Evolutionary conservation across 1,140 invertebrate genomes (phyloP), one percentile per base, ranked within the genome.

Genomic region (Sycophila sp.): DNA sequence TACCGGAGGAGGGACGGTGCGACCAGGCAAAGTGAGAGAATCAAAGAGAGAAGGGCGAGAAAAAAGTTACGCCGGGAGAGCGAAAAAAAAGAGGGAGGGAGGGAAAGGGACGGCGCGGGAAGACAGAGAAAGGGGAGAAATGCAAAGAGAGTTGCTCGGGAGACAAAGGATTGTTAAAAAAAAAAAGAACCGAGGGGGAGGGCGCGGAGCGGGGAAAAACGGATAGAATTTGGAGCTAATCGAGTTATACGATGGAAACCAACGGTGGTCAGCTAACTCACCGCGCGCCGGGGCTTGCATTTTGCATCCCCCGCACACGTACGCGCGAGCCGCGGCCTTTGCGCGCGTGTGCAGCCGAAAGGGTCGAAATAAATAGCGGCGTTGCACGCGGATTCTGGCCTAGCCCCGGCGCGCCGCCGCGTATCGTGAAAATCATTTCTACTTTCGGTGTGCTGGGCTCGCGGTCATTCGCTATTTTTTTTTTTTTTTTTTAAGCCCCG

Each of bases 161-260:
- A 69, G 53, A 66, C 64, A 66, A 69, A 69, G 67, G 67, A 62
- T 69, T 36, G 65, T 34, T 36, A 38, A 49, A 68, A 58, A 63
- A 64, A 71, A 68, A 69, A 42, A 67, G 47, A 42, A 11, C 26
- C 38, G 45, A 7, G 53, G 24, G 17, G 40, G 38, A 15, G 32
- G 11, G 34, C 4, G 30, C 5, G 40, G 10, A 51, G 19, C 26
- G 42, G 68, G 64, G 30, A 51, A 60, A 62, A 71, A 58, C 26
- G 55, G 60, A 68, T 75, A 75, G 73, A 80, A 77, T 77, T 67
- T 75, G 74, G 71, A 73, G 72, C 79, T 83, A 83, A 83, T 83
- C 79, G 80, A 83, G 78, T 83, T 83, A 83, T 76, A 79, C 71
- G 78, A 80, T 82, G 77, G 79, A 83, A 83, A 82, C 82, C 81